Base-by-base conservation (phyloP, 2,888 invertebrate species). In the Sinopyrophorus schimmeli region DNA sequence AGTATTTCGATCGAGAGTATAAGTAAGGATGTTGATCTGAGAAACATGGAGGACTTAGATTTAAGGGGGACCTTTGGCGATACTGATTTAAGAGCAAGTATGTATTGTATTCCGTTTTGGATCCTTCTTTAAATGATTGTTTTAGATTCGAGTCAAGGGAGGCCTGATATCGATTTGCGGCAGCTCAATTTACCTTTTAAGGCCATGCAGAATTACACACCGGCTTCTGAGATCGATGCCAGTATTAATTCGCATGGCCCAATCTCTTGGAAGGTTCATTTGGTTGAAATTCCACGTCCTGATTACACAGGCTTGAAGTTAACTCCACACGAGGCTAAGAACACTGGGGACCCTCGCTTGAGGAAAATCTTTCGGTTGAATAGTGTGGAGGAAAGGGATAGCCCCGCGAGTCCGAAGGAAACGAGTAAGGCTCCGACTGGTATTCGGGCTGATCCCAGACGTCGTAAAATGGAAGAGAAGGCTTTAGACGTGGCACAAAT, bases 161-260 rank as follows among this genome's bases (percentile, higher is more conserved):
- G 77, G 9, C 73, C 77, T 6, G 91, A 92, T 64, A 81, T 87
- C 20, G 92, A 91, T 73, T 78, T 92, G 54, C 79, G 91, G 14
- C 75, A 76, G 48, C 73, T 89, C 59, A 79, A 80, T 15, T 70
- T 87, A 46, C 89, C 90, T 0, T 90, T 91, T 65, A 89, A 90
- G 69, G 82, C 86, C 32, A 76, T 77, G 62, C 83, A 87, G n/a
- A 83, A 87, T 60, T 90, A 89, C 68, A 81, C 86, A 7, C 90
- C 92, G 0, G 91, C 91, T 15, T 87, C 86, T 0, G 92, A 92
- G 76, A 91, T 92, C 52, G 89, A 91, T 65, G 92, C 87, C 5
- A 88, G 89, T 21, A 79, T 89, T 28, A 83, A 83, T 38, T 86
- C 87, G 26, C 91, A 92, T 68, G 81, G 83, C 0, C 86, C 87